Percentiles rank a stretch among this genome's conserved stretches.
These are phyloP conservation scores for Drosophila busckii DNA, from an alignment of 1,140 invertebrate genomes.

Conservation along the genomic window DNA sequence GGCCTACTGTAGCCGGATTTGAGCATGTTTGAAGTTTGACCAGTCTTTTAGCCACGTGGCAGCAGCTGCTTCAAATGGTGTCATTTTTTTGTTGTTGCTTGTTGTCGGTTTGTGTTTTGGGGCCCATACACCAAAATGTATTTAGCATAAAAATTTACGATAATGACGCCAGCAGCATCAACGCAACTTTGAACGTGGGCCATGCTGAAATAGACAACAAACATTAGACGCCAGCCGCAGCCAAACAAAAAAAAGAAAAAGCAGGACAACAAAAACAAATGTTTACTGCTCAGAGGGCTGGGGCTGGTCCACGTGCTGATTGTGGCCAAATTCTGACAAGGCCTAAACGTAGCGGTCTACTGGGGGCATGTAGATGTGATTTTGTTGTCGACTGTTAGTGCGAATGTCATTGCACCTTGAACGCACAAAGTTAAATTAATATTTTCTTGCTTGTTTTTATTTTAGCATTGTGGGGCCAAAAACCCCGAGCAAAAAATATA, in stretches of 20 bases:
- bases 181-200: slow-evolving; percentile 43
- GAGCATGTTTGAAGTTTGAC: slow-evolving; percentile 29
- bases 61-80: slow-evolving; percentile 56
- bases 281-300: slow-evolving; percentile 6
- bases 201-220: slow-evolving; percentile 52
- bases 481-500: no score
- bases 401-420: slow-evolving; percentile 59
- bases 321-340: slow-evolving; percentile 20
- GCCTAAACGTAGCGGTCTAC: not conserved
- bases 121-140: slow-evolving; percentile 65
- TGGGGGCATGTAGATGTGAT: not conserved
- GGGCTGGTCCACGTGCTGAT: no score
- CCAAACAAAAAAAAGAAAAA: not conserved
- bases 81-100: slow-evolving; percentile 18
- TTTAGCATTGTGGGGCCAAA: no score
- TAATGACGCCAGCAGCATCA: slow-evolving; percentile 58
- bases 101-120: slow-evolving; percentile 26
- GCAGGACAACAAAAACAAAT: slow-evolving; percentile 11
- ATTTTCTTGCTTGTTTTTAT: no score
- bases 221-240: slow-evolving; percentile 8
- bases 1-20: slow-evolving; percentile 15
- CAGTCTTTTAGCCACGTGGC: slow-evolving; percentile 31
- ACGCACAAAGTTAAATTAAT: slow-evolving; percentile 74
- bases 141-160: slow-evolving; percentile 79
- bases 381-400: slow-evolving; percentile 14